These are phyloP conservation scores for Cinclus mexicanus DNA, from an alignment of 2,113 vertebrate species.

Conservation along the genomic window DNA sequence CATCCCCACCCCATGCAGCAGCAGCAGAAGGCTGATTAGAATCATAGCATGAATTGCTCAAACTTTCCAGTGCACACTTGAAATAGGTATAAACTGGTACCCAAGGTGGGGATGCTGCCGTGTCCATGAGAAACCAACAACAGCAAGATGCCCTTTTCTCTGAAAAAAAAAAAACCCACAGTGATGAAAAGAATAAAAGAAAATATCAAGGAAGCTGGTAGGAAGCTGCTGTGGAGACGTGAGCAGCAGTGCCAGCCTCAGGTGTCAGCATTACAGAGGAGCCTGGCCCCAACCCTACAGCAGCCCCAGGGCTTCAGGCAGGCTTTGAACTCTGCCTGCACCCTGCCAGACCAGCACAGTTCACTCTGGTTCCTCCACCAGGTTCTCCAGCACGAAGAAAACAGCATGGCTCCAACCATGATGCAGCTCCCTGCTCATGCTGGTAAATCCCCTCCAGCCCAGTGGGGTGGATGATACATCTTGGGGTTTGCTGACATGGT, in stretches of 20 bases:
- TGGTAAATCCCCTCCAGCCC: background rate
- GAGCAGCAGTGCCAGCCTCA: background rate
- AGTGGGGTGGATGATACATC: background rate
- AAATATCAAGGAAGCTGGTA: background rate
- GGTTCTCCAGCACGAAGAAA: background rate
- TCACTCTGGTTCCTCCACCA: background rate
- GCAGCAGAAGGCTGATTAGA: background rate
- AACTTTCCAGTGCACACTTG: background rate
- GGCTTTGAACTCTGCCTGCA: background rate
- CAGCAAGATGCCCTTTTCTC: background rate
- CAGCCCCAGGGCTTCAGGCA: background rate
- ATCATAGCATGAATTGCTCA: background rate
- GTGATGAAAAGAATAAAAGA: background rate
- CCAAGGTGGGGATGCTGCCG: rapidly evolving
- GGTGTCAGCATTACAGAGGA: rapidly evolving
- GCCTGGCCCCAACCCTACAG: rapidly evolving
- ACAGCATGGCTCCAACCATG: background rate
- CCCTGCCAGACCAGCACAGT: background rate
- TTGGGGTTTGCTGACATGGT: background rate
- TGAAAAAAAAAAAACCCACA: background rate
- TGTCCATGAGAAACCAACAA: background rate
- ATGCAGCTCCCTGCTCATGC: background rate
- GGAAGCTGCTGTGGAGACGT: background rate
- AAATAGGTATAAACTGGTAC: background rate
- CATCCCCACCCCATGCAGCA: rapidly evolving